phyloP scores from a whole-genome alignment of 2,113 vertebrate genomes.

The Polyodon spathula region DNA sequence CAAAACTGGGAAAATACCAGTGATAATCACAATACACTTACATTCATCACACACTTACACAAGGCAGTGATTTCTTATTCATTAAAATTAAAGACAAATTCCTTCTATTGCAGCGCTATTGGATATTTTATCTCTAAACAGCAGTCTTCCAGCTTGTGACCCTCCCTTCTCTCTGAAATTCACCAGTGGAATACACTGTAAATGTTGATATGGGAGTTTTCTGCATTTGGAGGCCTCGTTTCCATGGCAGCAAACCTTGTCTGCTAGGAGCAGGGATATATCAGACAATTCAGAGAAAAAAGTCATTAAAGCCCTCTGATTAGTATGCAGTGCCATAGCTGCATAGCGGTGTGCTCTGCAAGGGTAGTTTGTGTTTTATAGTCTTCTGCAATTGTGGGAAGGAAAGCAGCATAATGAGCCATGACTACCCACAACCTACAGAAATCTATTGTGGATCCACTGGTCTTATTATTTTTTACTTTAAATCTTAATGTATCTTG shows the following conservation, averaged over 20 bases:
- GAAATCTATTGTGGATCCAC: background rate
- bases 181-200: slow-evolving; percentile 41
- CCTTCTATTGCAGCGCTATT: slow-evolving; percentile 9
- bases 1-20: too few species aligned
- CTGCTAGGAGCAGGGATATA: slow-evolving; percentile 50
- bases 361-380: background rate
- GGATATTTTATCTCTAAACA: slow-evolving; percentile 16
- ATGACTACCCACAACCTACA: background rate
- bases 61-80: slow-evolving; percentile 8
- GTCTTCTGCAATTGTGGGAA: background rate
- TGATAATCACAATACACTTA: too few species aligned
- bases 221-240: slow-evolving; percentile 53
- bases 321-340: slow-evolving; percentile 68
- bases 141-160: slow-evolving; percentile 5
- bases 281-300: slow-evolving; percentile 57
- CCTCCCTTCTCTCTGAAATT: slow-evolving; percentile 36
- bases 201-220: slow-evolving; percentile 25
- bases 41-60: background rate
- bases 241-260: slow-evolving; percentile 71
- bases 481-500: too few species aligned
- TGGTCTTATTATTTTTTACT: too few species aligned
- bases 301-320: slow-evolving; percentile 76
- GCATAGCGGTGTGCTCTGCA: slow-evolving; percentile 20
- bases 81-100: slow-evolving; percentile 14
- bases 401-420: background rate